These are phyloP conservation scores for Zoanthus sociatus DNA, from an alignment of 92 coral and sea anemone species.

Conservation along the genomic window DNA sequence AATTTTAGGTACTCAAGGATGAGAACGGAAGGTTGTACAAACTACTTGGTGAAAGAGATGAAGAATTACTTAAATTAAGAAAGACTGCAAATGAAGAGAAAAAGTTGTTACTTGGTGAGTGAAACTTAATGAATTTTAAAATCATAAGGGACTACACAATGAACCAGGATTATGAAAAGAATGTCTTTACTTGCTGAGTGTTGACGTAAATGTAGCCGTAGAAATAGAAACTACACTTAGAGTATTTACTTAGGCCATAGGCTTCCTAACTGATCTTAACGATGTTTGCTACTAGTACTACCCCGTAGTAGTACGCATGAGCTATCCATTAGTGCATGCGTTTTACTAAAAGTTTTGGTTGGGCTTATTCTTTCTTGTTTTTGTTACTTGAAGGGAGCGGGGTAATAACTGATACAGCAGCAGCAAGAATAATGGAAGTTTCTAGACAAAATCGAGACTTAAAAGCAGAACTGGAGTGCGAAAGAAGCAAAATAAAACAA, in stretches of 20 bases:
- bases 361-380: background rate
- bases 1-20: conserved; percentile 87
- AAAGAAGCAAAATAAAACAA: conserved; percentile 76
- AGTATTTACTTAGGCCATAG: too few species aligned
- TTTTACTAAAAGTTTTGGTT: background rate
- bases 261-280: too few species aligned
- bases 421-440: conserved; percentile 91
- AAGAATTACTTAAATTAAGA: conserved; percentile 89
- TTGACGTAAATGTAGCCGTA: too few species aligned
- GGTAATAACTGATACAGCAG: conserved; percentile 93
- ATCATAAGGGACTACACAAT: background rate
- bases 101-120: conserved; percentile 84
- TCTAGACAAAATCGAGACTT: conserved; percentile 94
- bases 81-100: conserved; percentile 86
- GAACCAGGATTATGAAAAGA: too few species aligned
- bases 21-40: conserved; percentile 97
- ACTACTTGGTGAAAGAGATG: conserved; percentile 95
- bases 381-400: conserved; percentile 76
- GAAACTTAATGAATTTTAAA: background rate
- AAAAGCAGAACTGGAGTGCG: conserved; percentile 90
- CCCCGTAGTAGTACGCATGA: too few species aligned
- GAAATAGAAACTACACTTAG: too few species aligned
- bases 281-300: too few species aligned
- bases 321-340: too few species aligned
- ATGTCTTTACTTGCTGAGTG: too few species aligned